Evolutionary conservation across 2,888 invertebrate genomes (phyloP).

Genomic region (Leptinotarsa tumamoca): DNA sequence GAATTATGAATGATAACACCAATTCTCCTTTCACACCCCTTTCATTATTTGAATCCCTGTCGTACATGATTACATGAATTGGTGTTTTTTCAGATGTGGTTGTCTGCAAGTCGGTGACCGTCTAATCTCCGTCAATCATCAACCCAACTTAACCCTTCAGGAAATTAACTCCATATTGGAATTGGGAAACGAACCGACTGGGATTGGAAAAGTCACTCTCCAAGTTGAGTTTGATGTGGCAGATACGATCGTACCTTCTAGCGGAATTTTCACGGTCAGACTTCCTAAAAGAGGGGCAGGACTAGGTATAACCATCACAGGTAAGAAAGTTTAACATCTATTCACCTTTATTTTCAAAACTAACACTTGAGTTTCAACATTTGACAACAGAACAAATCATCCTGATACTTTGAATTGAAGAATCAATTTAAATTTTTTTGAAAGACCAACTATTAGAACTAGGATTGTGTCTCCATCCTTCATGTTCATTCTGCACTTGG

Average conservation of each 20-base stretch:
- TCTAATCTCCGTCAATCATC: slow-evolving; percentile 86
- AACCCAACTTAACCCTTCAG: slow-evolving; percentile 74
- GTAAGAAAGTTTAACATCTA: slow-evolving; percentile 61
- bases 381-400: too few relatives aligned
- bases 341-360: too few relatives aligned
- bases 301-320: slow-evolving; percentile 90
- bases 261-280: slow-evolving; percentile 91
- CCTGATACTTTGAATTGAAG: too few relatives aligned
- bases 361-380: too few relatives aligned
- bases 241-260: slow-evolving; percentile 90
- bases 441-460: too few relatives aligned
- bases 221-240: slow-evolving; percentile 92
- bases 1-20: too few relatives aligned
- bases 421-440: too few relatives aligned
- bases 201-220: slow-evolving; percentile 77
- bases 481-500: too few relatives aligned
- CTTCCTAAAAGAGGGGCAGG: slow-evolving; percentile 81
- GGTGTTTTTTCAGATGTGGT: slow-evolving; percentile 67
- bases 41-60: too few relatives aligned
- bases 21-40: too few relatives aligned
- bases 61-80: too few relatives aligned
- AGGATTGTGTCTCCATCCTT: too few relatives aligned
- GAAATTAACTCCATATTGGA: slow-evolving; percentile 70
- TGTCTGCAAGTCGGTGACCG: slow-evolving; percentile 85
- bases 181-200: slow-evolving; percentile 69